Evolutionary conservation across 2,113 vertebrate species (phyloP), one percentile per base, ranked within the genome.

Genomic region (Dissostichus mawsoni): DNA sequence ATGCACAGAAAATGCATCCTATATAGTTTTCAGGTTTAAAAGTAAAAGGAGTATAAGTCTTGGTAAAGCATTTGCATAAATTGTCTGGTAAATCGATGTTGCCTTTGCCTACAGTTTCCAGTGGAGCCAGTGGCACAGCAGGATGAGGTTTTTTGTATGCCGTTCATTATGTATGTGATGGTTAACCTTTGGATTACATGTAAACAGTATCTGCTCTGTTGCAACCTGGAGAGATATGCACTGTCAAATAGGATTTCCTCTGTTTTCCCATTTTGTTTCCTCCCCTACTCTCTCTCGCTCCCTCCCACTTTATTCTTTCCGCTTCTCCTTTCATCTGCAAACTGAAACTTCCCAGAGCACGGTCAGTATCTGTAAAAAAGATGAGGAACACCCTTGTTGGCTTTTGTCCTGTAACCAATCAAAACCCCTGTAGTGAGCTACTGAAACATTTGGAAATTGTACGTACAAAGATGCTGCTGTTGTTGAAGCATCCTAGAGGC

Each of bases 401-500:
- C 87, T 29, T 72, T 86, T 86, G 85, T 90, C 55, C 76, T 59
- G 20, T 23, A 33, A 56, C 59, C 44, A 74, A 62, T 74, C 80
- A 51, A 53, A 58, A 59, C 86, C 76, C 65, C 20, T 51, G 23
- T 25, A 69, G 69, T 44, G 56, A 65, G 65, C 45, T 8, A n/a
- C 55, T 76, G 81, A 90, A 78, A 69, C 52, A 67, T 81, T 85
- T 78, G 66, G 90, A 86, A 81, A 45, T 48, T 7, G 59, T 45
- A 56, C 12, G 48, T 65, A 45, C 77, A 80, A 81, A 87, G 71
- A 89, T 59, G 68, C n/a, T 14, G 67, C 82, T 86, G 76, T 74
- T 71, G 65, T 68, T 73, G 72, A 85, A 85, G 80, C 73, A 90
- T 92, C 90, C 87, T 74, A 83, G 83, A 88, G 71, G 78, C 87